Conservation (phyloP, 2,113 vertebrate species). For the Hassar affinis region DNA sequence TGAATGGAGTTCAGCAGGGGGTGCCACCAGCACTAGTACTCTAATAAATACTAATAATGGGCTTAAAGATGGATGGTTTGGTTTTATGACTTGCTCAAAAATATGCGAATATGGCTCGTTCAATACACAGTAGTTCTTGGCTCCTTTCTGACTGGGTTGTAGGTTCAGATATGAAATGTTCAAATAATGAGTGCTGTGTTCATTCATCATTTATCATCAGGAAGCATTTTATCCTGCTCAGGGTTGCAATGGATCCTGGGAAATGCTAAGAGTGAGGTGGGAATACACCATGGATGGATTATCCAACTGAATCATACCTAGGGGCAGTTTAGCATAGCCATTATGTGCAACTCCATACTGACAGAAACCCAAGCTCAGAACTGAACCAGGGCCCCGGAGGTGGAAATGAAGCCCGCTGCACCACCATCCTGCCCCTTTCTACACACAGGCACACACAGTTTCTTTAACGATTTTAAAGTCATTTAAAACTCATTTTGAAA, state of each 20-base stretch:
- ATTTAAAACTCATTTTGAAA: neutral
- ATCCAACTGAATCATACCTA: neutral
- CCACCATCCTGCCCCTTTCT: neutral
- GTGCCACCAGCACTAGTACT: neutral
- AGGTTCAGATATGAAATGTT: neutral
- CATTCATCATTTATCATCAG: neutral
- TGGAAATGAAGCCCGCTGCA: neutral
- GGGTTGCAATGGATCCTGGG: neutral
- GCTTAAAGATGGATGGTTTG: neutral
- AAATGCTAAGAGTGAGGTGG: neutral
- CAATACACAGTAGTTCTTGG: neutral
- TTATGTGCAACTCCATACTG: neutral
- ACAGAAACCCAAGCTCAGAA: neutral
- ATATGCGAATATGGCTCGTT: neutral
- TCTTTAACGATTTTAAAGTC: neutral
- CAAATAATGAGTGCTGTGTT: neutral
- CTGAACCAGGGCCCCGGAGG: neutral
- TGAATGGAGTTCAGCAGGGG: neutral
- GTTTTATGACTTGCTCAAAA: neutral
- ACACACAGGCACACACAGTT: neutral
- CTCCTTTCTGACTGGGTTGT: neutral
- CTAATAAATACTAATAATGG: neutral
- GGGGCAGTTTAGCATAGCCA: conserved; percentile 1
- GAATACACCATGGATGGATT: neutral
- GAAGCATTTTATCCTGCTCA: neutral